A percentile compares a stretch with the other conserved stretches of the same genome.
These are phyloP conservation scores for Nomada goodeniana DNA, from an alignment of 2,888 invertebrate genomes.

Conservation along the genomic window DNA sequence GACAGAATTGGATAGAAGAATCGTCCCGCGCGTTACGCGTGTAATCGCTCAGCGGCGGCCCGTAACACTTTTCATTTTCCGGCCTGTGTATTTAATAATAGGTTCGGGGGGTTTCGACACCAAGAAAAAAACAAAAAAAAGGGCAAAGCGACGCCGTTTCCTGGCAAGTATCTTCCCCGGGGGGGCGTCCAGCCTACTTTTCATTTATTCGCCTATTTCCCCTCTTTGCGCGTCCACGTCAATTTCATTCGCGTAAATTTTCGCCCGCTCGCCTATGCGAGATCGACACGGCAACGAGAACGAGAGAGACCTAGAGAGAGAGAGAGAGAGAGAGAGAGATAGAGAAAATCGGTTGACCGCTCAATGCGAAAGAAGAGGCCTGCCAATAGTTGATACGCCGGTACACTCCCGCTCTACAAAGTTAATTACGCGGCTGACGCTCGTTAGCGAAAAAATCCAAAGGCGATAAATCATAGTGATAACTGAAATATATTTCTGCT, in stretches of 20 bases:
- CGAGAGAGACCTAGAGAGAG: conserved; percentile 1
- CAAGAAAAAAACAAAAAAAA: not conserved
- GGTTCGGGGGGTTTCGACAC: not conserved
- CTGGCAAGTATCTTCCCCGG: conserved; percentile 15
- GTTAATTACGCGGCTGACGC: conserved; percentile 60
- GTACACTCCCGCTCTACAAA: conserved; percentile 49
- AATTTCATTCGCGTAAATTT: conserved; percentile 41
- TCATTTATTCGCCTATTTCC: not conserved
- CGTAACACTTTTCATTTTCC: conserved; percentile 30
- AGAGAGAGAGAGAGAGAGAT: conserved; percentile 10
- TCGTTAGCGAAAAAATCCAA: conserved; percentile 62
- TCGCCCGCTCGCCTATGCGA: conserved; percentile 7
- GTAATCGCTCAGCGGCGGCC: conserved; percentile 5
- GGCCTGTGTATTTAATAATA: conserved; percentile 21
- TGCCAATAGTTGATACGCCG: conserved; percentile 49
- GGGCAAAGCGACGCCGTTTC: conserved; percentile 17
- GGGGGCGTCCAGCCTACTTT: not conserved
- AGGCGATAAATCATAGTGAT: conserved; percentile 64
- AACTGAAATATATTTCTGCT: conserved; percentile 62
- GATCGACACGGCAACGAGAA: conserved; percentile 12
- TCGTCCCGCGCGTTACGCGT: not conserved
- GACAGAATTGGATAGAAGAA: not conserved
- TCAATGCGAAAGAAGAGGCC: conserved; percentile 19
- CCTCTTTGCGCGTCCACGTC: not conserved
- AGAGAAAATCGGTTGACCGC: conserved; percentile 2